Base-by-base conservation (phyloP, 2,797 vertebrate species). In the Glyptemys insculpta region DNA sequence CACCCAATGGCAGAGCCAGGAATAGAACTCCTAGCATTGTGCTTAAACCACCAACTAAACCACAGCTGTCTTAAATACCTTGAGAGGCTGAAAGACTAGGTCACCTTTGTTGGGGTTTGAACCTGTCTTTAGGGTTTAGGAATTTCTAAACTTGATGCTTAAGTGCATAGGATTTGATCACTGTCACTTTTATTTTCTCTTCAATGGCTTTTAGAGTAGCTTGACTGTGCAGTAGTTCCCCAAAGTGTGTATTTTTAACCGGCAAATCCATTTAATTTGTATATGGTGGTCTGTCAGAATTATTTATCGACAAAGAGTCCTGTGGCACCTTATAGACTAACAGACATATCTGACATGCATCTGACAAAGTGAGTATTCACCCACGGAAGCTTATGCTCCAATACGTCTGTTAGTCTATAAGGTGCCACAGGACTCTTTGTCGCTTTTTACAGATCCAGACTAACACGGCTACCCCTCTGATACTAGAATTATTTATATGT, bases 141-240 rank as follows among this genome's bases (percentile, higher is more conserved):
- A 41, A 44, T 74, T 44, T 74, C 72, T 41, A 44, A 25, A n/a
- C n/a, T 50, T 54, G 56, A 91, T 16, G 7, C 6, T 31, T 57
- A 79, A 89, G 86, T 52, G 87, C 4, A 47, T 29, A 16, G 50
- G 94, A 47, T 52, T 95, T 49, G 34, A 19, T 74, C 37, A 44
- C n/a, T 74, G 72, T 47, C 41, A 47, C 37, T 1, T 1, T 1
- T 44, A 4, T 59, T 4, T 2, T 1, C 3, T 2, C 47, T 83
- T n/a, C 49, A 41, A 72, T 5, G 10, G 23, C 72, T 91, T n/a
- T 0, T 1, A n/a, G 47, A 91, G 25, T 44, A 27, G 47, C 47
- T 93, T 29, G 5, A 72, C 94, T 94, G 8, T 97, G 80, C 93
- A 97, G 15, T 52, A 79, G 37, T 59, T 93, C 50, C 47, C 80